Conservation (phyloP, 1,140 invertebrate species). For the Samia ricini region DNA sequence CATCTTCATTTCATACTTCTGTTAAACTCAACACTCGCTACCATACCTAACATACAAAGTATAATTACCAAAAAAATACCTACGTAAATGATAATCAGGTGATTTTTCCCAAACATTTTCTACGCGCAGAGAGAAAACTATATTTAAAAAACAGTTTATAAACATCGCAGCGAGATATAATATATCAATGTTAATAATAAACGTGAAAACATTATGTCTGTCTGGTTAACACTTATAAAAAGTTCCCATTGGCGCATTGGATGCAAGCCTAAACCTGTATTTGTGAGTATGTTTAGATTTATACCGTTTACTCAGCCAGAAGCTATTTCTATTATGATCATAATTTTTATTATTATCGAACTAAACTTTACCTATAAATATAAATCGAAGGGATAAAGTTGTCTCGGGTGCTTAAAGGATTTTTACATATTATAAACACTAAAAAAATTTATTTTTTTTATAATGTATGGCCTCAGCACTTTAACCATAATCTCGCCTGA, state of each 20-base stretch:
- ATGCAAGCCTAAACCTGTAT: slow-evolving; percentile 49
- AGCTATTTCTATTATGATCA: too few relatives aligned
- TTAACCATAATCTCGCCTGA: too few relatives aligned
- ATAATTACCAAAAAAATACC: not conserved
- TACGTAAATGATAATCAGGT: not conserved
- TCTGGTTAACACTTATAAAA: slow-evolving; percentile 67
- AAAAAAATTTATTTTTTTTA: too few relatives aligned
- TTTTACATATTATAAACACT: too few relatives aligned
- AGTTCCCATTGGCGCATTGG: slow-evolving; percentile 54
- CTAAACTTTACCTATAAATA: too few relatives aligned
- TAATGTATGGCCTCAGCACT: too few relatives aligned
- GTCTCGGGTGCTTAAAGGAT: too few relatives aligned
- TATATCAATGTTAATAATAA: not conserved
- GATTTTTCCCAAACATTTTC: not conserved
- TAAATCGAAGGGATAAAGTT: too few relatives aligned
- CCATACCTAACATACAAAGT: not conserved
- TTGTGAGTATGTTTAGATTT: slow-evolving; percentile 50
- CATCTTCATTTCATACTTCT: too few relatives aligned
- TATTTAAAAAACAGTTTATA: not conserved
- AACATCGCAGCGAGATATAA: not conserved
- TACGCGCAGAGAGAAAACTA: not conserved
- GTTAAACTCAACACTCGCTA: too few relatives aligned
- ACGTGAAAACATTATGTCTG: slow-evolving; percentile 53
- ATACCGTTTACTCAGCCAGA: too few relatives aligned
- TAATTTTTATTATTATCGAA: too few relatives aligned